These are phyloP conservation scores for Lordiphosa clarofinis DNA, from an alignment of 1,140 invertebrate species.

Conservation along the genomic window DNA sequence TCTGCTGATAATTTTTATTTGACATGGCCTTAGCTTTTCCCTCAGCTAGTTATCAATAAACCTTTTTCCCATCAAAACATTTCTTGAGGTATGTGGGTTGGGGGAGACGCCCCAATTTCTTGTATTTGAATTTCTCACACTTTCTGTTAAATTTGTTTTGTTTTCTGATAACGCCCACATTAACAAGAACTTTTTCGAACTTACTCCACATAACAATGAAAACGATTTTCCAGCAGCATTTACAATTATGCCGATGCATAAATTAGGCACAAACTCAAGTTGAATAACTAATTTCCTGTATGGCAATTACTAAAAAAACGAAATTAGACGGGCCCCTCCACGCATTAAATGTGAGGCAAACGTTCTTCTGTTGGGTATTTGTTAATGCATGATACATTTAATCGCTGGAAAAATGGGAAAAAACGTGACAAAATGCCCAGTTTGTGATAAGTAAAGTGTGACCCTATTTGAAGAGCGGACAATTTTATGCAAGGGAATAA, in stretches of 20 bases:
- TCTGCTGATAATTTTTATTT: constrained; percentile 50
- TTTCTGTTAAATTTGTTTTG: constrained; percentile 42
- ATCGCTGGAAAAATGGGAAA: constrained; percentile 59
- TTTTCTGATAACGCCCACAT: constrained; percentile 64
- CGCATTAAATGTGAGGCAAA: constrained; percentile 43
- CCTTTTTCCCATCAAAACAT: constrained; percentile 29
- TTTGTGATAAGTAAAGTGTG: constrained; percentile 54
- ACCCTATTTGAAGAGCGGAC: constrained; percentile 38
- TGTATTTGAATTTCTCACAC: constrained; percentile 65
- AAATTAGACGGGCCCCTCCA: constrained; percentile 26
- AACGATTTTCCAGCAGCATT: constrained; percentile 64
- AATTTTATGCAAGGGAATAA: constrained; percentile 34
- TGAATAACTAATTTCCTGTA: constrained; percentile 75
- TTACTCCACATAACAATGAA: constrained; percentile 33
- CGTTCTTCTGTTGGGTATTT: constrained; percentile 3
- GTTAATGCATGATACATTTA: constrained; percentile 71
- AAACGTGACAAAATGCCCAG: constrained; percentile 70
- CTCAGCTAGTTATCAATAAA: constrained; percentile 57
- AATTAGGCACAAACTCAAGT: constrained; percentile 55
- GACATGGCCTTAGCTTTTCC: constrained; percentile 35
- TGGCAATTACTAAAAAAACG: constrained; percentile 60
- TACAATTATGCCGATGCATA: constrained; percentile 69
- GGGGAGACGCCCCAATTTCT: constrained; percentile 10
- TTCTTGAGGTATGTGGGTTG: neutral
- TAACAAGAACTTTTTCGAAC: constrained; percentile 49